Evolutionary conservation across 2,113 vertebrate genomes (phyloP).

Genomic region (Halcyon malimbica): DNA sequence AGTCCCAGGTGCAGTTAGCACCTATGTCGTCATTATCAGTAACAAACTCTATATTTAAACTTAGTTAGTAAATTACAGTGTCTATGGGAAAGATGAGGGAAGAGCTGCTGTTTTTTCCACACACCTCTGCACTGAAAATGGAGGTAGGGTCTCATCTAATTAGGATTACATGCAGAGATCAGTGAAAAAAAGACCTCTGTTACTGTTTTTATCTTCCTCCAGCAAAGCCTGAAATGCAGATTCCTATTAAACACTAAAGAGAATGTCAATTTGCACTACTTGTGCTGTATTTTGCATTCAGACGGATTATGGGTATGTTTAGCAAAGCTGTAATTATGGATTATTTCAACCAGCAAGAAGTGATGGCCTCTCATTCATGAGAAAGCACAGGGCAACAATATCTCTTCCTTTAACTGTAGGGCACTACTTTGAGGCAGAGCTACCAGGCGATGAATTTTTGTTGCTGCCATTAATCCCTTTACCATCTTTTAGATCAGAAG

Average conservation of each 20-base stretch:
- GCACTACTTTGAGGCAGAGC: neutral
- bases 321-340: neutral
- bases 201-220: neutral
- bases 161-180: neutral
- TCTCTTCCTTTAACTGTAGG: neutral
- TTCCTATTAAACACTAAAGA: neutral
- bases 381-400: neutral
- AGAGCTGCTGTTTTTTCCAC: neutral
- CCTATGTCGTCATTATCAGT: neutral
- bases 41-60: neutral
- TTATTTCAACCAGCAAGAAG: neutral
- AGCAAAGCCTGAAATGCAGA: neutral
- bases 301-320: neutral
- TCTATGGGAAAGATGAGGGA: neutral
- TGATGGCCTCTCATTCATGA: neutral
- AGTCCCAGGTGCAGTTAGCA: neutral
- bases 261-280: neutral
- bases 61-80: neutral
- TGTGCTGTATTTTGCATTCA: neutral
- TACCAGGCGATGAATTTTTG: neutral
- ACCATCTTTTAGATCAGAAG: constrained; percentile 63
- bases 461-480: neutral
- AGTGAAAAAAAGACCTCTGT: neutral
- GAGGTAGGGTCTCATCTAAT: neutral
- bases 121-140: neutral